These are phyloP conservation scores for Polia nebulosa DNA, from an alignment of 2,888 invertebrate species.

Conservation along the genomic window DNA sequence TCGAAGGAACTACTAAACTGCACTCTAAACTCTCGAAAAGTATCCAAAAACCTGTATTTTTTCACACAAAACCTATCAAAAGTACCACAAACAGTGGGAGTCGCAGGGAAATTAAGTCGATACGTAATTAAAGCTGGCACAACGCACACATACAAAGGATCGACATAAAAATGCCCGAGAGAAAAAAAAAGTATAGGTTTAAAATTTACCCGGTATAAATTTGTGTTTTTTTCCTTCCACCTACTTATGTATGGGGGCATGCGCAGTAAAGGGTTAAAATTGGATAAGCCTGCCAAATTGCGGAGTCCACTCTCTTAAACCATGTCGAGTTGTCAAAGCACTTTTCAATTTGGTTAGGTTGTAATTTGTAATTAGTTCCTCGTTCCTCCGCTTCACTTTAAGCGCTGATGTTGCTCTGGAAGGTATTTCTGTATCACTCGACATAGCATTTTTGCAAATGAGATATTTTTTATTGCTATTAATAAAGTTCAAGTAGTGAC, in stretches of 20 bases:
- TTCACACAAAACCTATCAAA: slow-evolving; percentile 71
- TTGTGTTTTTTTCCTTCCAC: slow-evolving; percentile 90
- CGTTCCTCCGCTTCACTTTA: slow-evolving; percentile 72
- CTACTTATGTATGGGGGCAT: slow-evolving; percentile 90
- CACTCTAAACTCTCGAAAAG: slow-evolving; percentile 55
- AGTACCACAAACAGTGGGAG: slow-evolving; percentile 78
- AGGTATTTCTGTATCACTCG: slow-evolving; percentile 65
- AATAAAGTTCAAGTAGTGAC: background rate
- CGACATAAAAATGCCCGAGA: slow-evolving; percentile 89
- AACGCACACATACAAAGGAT: slow-evolving; percentile 89
- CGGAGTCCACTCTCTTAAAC: slow-evolving; percentile 11
- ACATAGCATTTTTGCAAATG: slow-evolving; percentile 30
- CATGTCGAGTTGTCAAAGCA: slow-evolving; percentile 19
- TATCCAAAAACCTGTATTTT: slow-evolving; percentile 65
- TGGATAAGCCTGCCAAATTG: slow-evolving; percentile 64
- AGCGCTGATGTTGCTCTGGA: slow-evolving; percentile 69
- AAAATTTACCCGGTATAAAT: slow-evolving; percentile 91
- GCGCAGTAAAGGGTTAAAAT: slow-evolving; percentile 90
- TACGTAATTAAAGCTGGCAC: slow-evolving; percentile 90
- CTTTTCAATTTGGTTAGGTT: slow-evolving; percentile 68
- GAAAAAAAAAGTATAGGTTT: slow-evolving; percentile 91
- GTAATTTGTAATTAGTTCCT: slow-evolving; percentile 76
- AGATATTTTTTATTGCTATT: slow-evolving; percentile 9
- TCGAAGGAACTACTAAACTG: slow-evolving; percentile 46
- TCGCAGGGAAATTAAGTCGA: slow-evolving; percentile 90